Base-by-base conservation (phyloP, 2,888 invertebrate species). In the Brenthis hecate region DNA sequence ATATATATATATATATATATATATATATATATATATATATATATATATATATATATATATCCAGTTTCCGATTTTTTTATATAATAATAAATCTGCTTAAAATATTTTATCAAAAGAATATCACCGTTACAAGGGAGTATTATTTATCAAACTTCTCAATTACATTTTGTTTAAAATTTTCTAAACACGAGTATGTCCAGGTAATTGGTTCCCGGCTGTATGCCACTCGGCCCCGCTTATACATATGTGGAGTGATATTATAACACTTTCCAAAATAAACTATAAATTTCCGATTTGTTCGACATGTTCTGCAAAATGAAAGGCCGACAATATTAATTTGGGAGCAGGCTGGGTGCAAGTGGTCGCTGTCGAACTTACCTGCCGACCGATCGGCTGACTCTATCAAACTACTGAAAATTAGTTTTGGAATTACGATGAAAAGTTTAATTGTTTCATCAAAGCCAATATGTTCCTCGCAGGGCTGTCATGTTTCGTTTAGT, bases 371-470 rank as follows among this genome's bases (percentile, higher is more conserved):
- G 75, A 84, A 84, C 79, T 88, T 85, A 88, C 89, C 89, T 89
- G 85, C 79, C 81, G 80, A 79, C 80, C 82, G 79, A 83, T 79
- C 77, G 72, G 88, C 90, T 89, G 90, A 91, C 90, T 86, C 82
- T 85, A 88, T 87, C 88, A 87, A 91, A 91, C 89, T 87, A 81
- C 82, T 82, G 87, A 84, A 91, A 92, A 91, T 92, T 92, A 89
- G 90, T 92, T 91, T 81, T 84, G 77, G 76, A 87, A 88, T 89
- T 88, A 82, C 82, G 87, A 86, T 88, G 88, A 88, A 89, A 92
- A 92, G 89, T 92, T 92, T 91, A 91, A 92, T 92, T 91, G 90
- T 86, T 87, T 89, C 81, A 84, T 88, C 87, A 84, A 81, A 86
- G 85, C 86, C 88, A 88, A 87, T 88, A 85, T 87, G 86, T 87